phyloP scores from a whole-genome alignment of 1,140 invertebrate genomes.

The Rhagoletis pomonella region DNA sequence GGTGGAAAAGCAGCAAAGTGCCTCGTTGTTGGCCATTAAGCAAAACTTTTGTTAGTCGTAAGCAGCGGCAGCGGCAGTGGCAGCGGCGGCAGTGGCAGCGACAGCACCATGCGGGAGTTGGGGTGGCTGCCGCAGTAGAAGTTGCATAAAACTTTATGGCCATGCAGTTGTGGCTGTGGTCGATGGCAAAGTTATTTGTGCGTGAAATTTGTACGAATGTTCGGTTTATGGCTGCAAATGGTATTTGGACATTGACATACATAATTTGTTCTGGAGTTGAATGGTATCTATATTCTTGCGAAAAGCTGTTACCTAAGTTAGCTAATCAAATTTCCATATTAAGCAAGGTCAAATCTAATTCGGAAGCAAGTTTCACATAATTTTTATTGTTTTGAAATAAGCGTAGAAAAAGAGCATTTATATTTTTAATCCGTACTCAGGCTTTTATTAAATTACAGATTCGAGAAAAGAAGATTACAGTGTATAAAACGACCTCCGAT shows the following conservation, averaged over 20 bases:
- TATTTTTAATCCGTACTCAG: too few relatives aligned
- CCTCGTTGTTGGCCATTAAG: slow-evolving; percentile 44
- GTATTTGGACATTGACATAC: neutral
- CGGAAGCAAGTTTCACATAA: too few relatives aligned
- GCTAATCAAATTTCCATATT: too few relatives aligned
- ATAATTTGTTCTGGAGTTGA: too few relatives aligned
- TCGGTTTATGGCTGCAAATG: neutral
- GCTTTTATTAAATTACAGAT: too few relatives aligned
- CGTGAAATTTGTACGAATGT: slow-evolving; percentile 34
- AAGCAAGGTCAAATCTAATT: too few relatives aligned
- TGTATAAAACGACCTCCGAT: too few relatives aligned
- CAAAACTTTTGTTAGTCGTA: slow-evolving; percentile 44
- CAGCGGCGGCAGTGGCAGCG: neutral
- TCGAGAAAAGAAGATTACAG: too few relatives aligned
- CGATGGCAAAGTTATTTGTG: slow-evolving; percentile 39
- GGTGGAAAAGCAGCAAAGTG: slow-evolving; percentile 41
- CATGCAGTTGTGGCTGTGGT: neutral
- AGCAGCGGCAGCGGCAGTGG: neutral
- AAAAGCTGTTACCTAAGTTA: too few relatives aligned
- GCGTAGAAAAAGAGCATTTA: too few relatives aligned
- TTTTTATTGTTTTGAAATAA: too few relatives aligned
- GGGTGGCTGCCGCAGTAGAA: neutral
- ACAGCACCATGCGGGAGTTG: neutral
- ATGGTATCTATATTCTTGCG: too few relatives aligned
- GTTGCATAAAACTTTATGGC: slow-evolving; percentile 50